These are phyloP conservation scores for Lates japonicus DNA, from an alignment of 2,797 vertebrate genomes.

Conservation along the genomic window DNA sequence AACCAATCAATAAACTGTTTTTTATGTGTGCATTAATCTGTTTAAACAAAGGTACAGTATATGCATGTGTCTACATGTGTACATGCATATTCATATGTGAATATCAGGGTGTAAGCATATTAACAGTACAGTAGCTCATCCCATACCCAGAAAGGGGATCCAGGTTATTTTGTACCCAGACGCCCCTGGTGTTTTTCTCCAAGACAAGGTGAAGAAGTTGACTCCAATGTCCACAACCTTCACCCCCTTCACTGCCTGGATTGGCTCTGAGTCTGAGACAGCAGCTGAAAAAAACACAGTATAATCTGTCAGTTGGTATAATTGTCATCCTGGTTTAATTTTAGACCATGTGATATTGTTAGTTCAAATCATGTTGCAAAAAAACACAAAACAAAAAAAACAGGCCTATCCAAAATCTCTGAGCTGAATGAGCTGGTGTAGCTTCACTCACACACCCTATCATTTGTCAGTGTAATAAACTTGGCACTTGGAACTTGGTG, in stretches of 20 bases:
- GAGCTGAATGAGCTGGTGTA: conserved; percentile 1
- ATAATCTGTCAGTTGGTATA: neutral
- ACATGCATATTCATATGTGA: neutral
- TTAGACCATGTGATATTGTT: neutral
- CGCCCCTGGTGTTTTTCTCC: conserved; percentile 85
- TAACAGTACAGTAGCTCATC: neutral
- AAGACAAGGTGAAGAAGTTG: conserved; percentile 86
- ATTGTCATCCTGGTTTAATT: neutral
- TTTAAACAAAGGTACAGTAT: neutral
- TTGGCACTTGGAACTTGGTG: neutral
- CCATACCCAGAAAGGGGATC: conserved; percentile 85
- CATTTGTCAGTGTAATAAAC: conserved; percentile 36
- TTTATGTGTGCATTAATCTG: neutral
- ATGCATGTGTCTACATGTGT: neutral
- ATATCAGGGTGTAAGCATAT: neutral
- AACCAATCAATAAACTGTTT: neutral
- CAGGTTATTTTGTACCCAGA: conserved; percentile 90
- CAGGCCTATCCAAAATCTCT: neutral
- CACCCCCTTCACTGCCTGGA: conserved; percentile 84
- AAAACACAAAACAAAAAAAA: neutral
- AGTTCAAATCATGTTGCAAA: conserved; percentile 4
- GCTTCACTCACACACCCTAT: conserved; percentile 17
- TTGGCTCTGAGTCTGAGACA: conserved; percentile 79
- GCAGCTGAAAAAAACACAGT: conserved; percentile 71
- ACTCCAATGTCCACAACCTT: conserved; percentile 85